Conservation (phyloP, 37 sponge, comb jelly and placozoan genomes). For the Mnemiopsis leidyi region DNA sequence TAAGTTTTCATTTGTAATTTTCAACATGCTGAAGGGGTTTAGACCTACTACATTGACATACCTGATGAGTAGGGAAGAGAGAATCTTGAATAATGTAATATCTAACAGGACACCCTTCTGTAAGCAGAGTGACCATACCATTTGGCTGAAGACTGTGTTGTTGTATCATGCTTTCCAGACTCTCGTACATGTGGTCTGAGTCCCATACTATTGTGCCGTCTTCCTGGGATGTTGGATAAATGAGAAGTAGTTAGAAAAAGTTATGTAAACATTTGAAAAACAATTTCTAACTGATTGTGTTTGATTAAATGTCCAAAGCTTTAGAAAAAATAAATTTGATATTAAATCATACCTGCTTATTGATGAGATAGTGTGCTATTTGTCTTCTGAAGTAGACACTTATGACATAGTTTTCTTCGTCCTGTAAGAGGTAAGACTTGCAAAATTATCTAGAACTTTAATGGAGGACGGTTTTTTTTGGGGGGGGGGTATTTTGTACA, state of each 20-base stretch:
- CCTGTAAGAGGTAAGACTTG: background rate
- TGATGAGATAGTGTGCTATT: slow-evolving; percentile 64
- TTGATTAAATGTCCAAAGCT: background rate
- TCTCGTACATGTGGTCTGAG: slow-evolving; percentile 12
- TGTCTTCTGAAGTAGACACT: slow-evolving; percentile 32
- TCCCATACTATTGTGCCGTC: slow-evolving; percentile 45
- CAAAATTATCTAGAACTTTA: no score
- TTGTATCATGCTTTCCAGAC: background rate
- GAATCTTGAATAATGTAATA: slow-evolving; percentile 28
- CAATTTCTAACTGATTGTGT: no score
- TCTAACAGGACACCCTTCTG: slow-evolving; percentile 37
- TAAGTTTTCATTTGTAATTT: no score
- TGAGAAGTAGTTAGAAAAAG: background rate
- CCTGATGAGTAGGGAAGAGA: slow-evolving; percentile 49
- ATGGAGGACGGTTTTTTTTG: no score
- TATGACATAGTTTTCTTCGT: slow-evolving; percentile 60
- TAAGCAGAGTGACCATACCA: slow-evolving; percentile 33
- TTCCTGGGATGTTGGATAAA: no score
- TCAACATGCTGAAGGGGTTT: no score
- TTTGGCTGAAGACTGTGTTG: background rate
- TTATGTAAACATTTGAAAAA: background rate
- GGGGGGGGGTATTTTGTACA: no score
- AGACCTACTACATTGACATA: background rate
- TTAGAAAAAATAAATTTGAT: no score
- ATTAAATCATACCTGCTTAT: slow-evolving; percentile 29